A percentile compares a stretch with the other conserved stretches of the same genome.
Conservation (phyloP, 2,113 vertebrate genomes). For the Meles meles region DNA sequence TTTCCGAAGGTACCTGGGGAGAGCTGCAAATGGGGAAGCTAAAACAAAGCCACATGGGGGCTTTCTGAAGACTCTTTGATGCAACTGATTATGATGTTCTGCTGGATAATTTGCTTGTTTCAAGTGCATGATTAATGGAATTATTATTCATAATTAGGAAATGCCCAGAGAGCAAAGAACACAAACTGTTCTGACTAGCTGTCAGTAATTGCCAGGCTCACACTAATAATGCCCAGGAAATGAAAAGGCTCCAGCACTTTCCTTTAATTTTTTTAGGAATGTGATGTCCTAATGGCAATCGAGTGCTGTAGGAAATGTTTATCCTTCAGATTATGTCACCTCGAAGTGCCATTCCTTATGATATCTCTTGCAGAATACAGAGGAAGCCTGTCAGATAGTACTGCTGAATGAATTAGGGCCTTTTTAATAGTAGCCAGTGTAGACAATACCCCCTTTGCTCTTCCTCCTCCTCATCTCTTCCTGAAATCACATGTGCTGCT, state of each 20-base stretch:
- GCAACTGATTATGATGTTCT: slow-evolving; percentile 39
- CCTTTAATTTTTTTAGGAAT: slow-evolving; percentile 33
- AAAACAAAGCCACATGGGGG: neutral
- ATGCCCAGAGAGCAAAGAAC: slow-evolving; percentile 25
- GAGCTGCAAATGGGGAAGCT: neutral
- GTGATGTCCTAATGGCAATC: neutral
- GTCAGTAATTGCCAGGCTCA: slow-evolving; percentile 22
- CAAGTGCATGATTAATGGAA: slow-evolving; percentile 45
- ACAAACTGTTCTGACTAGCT: slow-evolving; percentile 48
- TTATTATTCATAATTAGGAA: slow-evolving; percentile 58
- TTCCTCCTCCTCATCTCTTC: neutral
- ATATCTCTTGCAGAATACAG: neutral
- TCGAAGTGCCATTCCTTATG: neutral
- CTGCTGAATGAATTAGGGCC: neutral
- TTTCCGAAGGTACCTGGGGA: neutral
- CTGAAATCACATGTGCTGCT: neutral
- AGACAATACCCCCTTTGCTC: neutral
- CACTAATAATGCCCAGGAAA: slow-evolving; percentile 7
- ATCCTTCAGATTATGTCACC: neutral
- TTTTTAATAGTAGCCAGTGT: neutral
- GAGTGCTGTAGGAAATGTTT: neutral
- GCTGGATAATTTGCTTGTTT: slow-evolving; percentile 37
- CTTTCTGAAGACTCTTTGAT: slow-evolving; percentile 23
- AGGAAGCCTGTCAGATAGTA: neutral
- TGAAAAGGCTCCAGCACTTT: neutral